Evolutionary conservation across 2,888 invertebrate species (phyloP), one percentile per base, ranked within the genome.

Genomic region (Cacoxenus indagator): DNA sequence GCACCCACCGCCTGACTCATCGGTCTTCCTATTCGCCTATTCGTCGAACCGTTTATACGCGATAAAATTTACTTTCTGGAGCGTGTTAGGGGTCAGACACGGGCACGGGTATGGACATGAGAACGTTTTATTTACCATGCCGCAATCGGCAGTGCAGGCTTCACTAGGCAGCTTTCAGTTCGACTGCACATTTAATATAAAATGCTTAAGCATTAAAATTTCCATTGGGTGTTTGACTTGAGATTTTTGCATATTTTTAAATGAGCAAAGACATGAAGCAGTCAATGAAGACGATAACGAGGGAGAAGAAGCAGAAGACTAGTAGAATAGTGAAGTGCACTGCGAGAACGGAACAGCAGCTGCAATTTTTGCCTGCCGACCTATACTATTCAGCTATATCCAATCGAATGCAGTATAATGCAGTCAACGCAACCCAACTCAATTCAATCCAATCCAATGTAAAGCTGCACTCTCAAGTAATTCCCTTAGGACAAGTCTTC

Each of bases 171-270:
- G 37, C n/a, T 17, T 57, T 57, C 51, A 51, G 26, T 27, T 26
- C 37, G 59, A 37, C 37, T 61, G 59, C 37, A 37, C 22, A 19
- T 37, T 37, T 61, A 61, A 37, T 61, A 61, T 31, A 61, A 61
- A 31, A 61, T 51, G n/a, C 51, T 51, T 51, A 51, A 51, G 51
- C 37, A 37, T 61, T 61, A 61, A 61, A 61, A 61, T 37, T 37
- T 37, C 37, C 37, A 61, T 61, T 61, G 31, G 59, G 37, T 61
- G 37, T 37, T 61, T 37, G 37, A 37, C 22, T 31, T 61, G 37
- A 61, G 59, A 51, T 51, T 51, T 51, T 51, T 17, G 22, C 51
- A 51, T 51, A 51, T 51, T 43, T 43, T 22, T 22, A 51, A 22
- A 51, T 51, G 19, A 17, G 48, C 48, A 48, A 19, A 8, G 8